These are phyloP conservation scores for Smittia aterrima DNA, from an alignment of 2,888 invertebrate species.

Conservation along the genomic window DNA sequence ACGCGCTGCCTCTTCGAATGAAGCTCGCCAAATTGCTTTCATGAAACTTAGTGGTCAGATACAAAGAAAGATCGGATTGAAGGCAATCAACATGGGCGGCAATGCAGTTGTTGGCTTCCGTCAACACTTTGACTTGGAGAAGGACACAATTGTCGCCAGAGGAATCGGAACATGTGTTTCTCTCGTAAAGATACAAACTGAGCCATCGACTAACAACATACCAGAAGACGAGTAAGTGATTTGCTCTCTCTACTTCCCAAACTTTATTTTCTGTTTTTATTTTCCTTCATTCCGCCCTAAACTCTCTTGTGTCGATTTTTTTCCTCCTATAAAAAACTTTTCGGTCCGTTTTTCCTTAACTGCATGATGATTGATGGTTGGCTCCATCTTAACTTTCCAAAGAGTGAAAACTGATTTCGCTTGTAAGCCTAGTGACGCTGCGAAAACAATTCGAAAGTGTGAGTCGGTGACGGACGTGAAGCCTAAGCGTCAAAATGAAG, in stretches of 20 bases:
- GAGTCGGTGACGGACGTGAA: neutral
- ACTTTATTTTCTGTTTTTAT: conserved; percentile 28
- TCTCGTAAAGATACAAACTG: conserved; percentile 61
- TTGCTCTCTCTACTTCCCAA: neutral
- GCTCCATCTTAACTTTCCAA: neutral
- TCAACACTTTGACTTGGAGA: conserved; percentile 94
- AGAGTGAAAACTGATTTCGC: conserved; percentile 7
- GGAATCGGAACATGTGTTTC: conserved; percentile 90
- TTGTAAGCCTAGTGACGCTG: neutral
- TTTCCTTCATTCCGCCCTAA: conserved; percentile 22
- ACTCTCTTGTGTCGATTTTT: conserved; percentile 38
- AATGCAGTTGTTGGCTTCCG: conserved; percentile 94
- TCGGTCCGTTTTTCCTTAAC: neutral
- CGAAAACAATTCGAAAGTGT: neutral
- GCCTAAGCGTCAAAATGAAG: neutral
- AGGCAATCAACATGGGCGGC: conserved; percentile 89
- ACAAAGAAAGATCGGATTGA: conserved; percentile 88
- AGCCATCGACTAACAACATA: conserved; percentile 46
- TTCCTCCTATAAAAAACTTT: conserved; percentile 23
- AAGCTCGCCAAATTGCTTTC: conserved; percentile 93
- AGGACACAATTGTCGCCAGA: conserved; percentile 93
- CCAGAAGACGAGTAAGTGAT: conserved; percentile 62
- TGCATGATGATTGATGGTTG: neutral
- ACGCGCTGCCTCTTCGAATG: conserved; percentile 94
- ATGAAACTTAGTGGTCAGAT: conserved; percentile 92